phyloP scores from a whole-genome alignment of 2,888 invertebrate species.

The Diploptera punctata region DNA sequence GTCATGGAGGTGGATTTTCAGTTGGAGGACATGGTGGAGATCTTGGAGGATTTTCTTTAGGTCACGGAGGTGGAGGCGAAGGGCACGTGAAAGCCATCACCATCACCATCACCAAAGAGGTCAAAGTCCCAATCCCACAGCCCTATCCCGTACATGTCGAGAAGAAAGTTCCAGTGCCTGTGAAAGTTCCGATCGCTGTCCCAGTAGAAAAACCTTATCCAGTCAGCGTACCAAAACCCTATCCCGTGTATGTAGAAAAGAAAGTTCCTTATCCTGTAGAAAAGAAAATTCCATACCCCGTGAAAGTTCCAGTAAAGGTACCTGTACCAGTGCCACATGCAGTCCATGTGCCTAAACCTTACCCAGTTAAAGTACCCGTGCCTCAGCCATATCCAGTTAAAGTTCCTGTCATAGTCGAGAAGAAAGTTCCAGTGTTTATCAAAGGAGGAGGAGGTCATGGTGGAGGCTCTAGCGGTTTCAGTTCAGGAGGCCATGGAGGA shows the following conservation, averaged over 20 bases:
- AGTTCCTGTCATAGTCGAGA: background rate
- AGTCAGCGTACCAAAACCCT: background rate
- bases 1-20: background rate
- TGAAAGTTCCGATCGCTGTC: background rate
- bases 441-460: background rate
- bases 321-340: background rate
- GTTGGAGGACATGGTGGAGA: background rate
- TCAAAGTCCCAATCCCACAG: background rate
- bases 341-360: background rate
- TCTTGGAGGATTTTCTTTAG: too few species aligned
- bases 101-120: background rate
- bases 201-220: background rate
- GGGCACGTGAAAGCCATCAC: background rate
- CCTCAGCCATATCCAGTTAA: background rate
- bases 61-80: background rate
- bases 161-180: background rate
- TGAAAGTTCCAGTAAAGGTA: constrained; percentile 3
- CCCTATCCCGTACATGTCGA: background rate
- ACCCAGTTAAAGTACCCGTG: background rate
- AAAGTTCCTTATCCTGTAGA: constrained; percentile 1
- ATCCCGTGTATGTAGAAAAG: constrained; percentile 8
- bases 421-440: background rate
- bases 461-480: too few species aligned
- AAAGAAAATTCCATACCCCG: background rate
- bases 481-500: background rate